Evolutionary conservation across 37 sponge, comb jelly and placozoan genomes (phyloP), one percentile per base, ranked within the genome.

Genomic region (Chondrosia reniformis): DNA sequence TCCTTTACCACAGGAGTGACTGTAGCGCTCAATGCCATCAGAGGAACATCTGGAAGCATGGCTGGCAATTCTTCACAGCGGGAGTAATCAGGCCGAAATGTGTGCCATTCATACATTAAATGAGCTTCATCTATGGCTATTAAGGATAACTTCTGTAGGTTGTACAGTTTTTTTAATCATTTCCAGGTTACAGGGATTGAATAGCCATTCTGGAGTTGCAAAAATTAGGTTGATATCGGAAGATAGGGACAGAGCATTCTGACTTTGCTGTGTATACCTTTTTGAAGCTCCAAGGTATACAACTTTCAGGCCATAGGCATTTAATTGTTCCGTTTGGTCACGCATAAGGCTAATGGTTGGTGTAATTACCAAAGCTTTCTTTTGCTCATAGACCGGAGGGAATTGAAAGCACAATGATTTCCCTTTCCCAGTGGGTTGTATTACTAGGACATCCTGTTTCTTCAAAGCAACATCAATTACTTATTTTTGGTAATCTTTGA

Each of bases 111-210:
- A 34, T 33, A 55, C 13, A 76, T 76, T 34, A 76, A 28, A 56
- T 76, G 77, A 56, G 61, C 58, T 33, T 76, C 77, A 76, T 76
- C 77, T 34, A 76, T 56, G 37, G 77, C 61, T 15, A 55, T 27
- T 10, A 76, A 78, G 17, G 64, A 78, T 63, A 21, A 78, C 7
- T 59, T 63, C 44, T 15, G 30, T n/a, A 24, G 64, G 79, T 15
- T 61, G 37, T 3, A 9, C 19, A 2, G 22, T 76, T 4, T 15
- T 66, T 31, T 80, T 67, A 43, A 71, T 71, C 49, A 56, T 34
- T 3, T 39, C 71, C 24, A n/a, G n/a, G n/a, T n/a, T n/a, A n/a
- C n/a, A n/a, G n/a, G n/a, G n/a, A n/a, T n/a, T n/a, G n/a, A n/a
- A n/a, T n/a, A n/a, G n/a, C n/a, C n/a, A n/a, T n/a, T n/a, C n/a